Percentiles rank a stretch among this genome's conserved stretches.
Evolutionary conservation across 1,140 invertebrate genomes (phyloP).

Genomic region (Metopolophium dirhodum): DNA sequence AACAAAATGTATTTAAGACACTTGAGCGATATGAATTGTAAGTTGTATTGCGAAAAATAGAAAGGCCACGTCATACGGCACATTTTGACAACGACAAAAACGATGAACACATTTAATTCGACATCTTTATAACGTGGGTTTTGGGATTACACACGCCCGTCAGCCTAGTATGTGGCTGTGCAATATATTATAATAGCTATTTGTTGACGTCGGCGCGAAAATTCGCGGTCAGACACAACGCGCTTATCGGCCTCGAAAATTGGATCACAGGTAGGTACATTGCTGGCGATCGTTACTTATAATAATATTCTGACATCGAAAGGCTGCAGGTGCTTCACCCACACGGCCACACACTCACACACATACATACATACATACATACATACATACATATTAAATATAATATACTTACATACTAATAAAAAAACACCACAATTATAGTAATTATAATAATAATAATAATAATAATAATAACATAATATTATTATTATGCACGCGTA

Average conservation of each 20-base stretch:
- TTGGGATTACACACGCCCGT: background rate
- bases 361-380: background rate
- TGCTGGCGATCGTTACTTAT: background rate
- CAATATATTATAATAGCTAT: background rate
- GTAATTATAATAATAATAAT: background rate
- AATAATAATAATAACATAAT: background rate
- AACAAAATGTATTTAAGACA: background rate
- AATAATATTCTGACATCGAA: background rate
- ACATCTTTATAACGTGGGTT: background rate
- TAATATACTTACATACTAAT: no score
- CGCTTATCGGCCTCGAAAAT: background rate
- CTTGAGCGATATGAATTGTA: background rate
- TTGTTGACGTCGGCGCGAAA: background rate
- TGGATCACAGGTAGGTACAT: background rate
- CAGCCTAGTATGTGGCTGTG: background rate
- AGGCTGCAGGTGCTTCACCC: background rate
- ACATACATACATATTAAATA: no score
- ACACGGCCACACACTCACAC: background rate
- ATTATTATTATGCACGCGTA: background rate
- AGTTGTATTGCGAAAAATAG: background rate
- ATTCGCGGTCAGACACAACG: background rate
- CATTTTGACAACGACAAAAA: background rate
- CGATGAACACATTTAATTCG: background rate
- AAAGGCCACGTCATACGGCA: background rate
- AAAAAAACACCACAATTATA: background rate